Evolutionary conservation across 1,140 invertebrate species (phyloP), one percentile per base, ranked within the genome.

Genomic region (Samia ricini): DNA sequence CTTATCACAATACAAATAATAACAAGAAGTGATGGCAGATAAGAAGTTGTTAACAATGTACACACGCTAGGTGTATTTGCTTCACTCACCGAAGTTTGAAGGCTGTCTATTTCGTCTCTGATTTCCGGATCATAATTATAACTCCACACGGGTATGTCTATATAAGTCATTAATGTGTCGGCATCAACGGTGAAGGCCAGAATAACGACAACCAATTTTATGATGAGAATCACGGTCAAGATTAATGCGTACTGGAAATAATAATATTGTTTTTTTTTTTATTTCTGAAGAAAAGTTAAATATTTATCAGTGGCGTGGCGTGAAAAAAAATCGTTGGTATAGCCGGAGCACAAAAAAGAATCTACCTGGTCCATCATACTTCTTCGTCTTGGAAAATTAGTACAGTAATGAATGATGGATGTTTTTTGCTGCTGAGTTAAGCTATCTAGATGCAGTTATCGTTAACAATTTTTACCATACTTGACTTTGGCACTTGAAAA

Each of bases 241-340:
- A 88, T 70, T 1, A 82, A 52, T 15, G 85, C 87, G 62, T 89
- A 89, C 86, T 89, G 78, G 50, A 63, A 74, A 64, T 62, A 50
- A 50, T 56, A 49, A 36, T 5, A 50, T 8, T 15, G n/a, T 56
- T 0, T 15, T 26, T 24, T 24, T n/a, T 58, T 48, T 48, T 48
- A 36, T 36, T n/a, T n/a, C n/a, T n/a, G n/a, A n/a, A n/a, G n/a
- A n/a, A n/a, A 42, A 10, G 15, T 42, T 42, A 42, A 12, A 12
- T 42, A 42, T 1, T 42, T 42, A 8, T n/a, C n/a, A n/a, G n/a
- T n/a, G n/a, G n/a, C n/a, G n/a, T n/a, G n/a, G n/a, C n/a, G n/a
- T n/a, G n/a, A n/a, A n/a, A n/a, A n/a, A n/a, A n/a, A n/a, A n/a
- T n/a, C n/a, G n/a, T n/a, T n/a, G n/a, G n/a, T n/a, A n/a, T n/a